Evolutionary conservation across 2,113 vertebrate species (phyloP).

Genomic region (Paradisaea rubra): DNA sequence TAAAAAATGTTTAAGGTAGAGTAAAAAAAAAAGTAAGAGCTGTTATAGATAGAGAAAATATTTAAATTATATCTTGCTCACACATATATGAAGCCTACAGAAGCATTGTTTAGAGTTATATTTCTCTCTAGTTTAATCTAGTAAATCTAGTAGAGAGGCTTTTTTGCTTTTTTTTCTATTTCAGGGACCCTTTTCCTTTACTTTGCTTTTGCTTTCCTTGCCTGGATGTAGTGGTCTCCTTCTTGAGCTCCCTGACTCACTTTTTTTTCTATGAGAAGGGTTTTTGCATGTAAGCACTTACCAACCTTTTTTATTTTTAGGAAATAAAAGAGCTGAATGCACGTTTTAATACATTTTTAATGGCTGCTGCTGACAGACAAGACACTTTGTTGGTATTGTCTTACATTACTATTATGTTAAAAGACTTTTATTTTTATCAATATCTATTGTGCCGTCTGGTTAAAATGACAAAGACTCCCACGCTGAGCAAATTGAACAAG

Average conservation of each 20-base stretch:
- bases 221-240: constrained; percentile 50
- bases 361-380: constrained; percentile 55
- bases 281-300: constrained; percentile 56
- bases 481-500: constrained; percentile 60
- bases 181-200: constrained; percentile 16
- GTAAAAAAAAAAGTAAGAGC: not conserved
- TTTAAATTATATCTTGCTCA: constrained; percentile 37
- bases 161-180: not conserved
- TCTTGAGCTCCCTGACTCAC: not conserved
- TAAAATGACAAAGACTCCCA: constrained; percentile 70
- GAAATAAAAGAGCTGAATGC: constrained; percentile 59
- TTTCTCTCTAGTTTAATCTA: constrained; percentile 24
- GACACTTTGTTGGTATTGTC: constrained; percentile 64
- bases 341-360: constrained; percentile 73
- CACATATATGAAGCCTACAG: not conserved
- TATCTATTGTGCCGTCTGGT: constrained; percentile 64
- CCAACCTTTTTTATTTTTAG: constrained; percentile 58
- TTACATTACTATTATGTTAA: constrained; percentile 67
- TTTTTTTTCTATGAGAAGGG: constrained; percentile 56
- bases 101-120: constrained; percentile 45
- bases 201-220: constrained; percentile 54
- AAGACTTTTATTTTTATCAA: constrained; percentile 72
- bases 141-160: not conserved
- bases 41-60: constrained; percentile 1
- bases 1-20: not conserved